Base-by-base conservation (phyloP, 2,113 vertebrate species). In the Tragelaphus buxtoni region DNA sequence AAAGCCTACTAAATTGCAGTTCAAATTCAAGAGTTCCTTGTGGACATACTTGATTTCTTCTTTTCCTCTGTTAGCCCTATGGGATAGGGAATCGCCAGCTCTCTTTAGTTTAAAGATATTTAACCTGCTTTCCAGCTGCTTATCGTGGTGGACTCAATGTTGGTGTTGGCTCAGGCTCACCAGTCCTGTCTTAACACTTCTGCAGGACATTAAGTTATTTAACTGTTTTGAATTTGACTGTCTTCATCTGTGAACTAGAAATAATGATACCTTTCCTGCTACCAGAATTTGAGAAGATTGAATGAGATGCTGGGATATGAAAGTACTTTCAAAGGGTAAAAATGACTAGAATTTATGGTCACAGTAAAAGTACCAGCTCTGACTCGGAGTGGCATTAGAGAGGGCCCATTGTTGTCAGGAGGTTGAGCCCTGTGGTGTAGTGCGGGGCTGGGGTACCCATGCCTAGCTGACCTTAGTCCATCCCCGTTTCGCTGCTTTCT, bases 1-100 rank as follows among this genome's bases (percentile, higher is more conserved):
- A 85, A 95, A 76, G 10, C 61, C 61, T 86, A 82, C 74, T 86
- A 91, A 85, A 82, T 85, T 82, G 83, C 39, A 47, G 26, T 56
- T 89, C 39, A 74, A 51, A 80, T 79, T 91, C 69, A 88, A 89
- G 79, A 84, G 26, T 94, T 86, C 42, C n/a, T 91, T 65, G 12
- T 56, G 58, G 45, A 60, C 18, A 4, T 26, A 53, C 7, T 83
- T 55, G 30, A 90, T 82, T 94, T 69, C 72, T 77, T 74, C 18
- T 58, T 82, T 83, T n/a, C 30, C 28, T 9, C 18, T 39, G 60
- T 63, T 53, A 77, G 61, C 63, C 47, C 47, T 95, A 0, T 32
- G 74, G 20, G 77, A 9, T n/a, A 74, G 79, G 7, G 35, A 65
- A 63, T 91, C 58, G 24, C 47, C 45, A 76, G 7, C 1, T 91